phyloP scores from a whole-genome alignment of 2,113 vertebrate genomes.

The Microtus ochrogaster region DNA sequence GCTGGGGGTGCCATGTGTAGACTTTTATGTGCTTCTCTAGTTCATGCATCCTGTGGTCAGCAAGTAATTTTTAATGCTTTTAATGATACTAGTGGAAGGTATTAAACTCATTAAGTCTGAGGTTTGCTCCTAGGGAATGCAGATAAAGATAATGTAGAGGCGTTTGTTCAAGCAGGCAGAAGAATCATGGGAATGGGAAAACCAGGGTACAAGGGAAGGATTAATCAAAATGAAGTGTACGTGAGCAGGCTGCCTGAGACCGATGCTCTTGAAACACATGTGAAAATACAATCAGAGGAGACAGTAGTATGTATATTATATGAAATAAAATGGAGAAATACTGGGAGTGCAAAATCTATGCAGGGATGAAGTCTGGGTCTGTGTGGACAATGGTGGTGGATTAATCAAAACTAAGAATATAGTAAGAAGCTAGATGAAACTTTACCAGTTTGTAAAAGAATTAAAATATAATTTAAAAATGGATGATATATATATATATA shows the following conservation, averaged over 20 bases:
- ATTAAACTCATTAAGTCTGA: not conserved
- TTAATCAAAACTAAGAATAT: not conserved
- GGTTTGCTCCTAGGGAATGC: not conserved
- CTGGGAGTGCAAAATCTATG: not conserved
- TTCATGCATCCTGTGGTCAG: not conserved
- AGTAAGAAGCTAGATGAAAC: not conserved
- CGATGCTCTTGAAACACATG: not conserved
- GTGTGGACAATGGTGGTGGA: not conserved
- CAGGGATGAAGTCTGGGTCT: not conserved
- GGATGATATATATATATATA: not conserved
- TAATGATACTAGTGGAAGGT: not conserved
- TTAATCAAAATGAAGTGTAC: not conserved
- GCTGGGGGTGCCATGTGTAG: rapidly evolving
- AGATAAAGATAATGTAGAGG: not conserved
- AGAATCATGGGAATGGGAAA: not conserved
- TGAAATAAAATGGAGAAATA: not conserved
- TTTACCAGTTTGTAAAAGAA: not conserved
- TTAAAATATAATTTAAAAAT: not conserved
- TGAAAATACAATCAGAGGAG: not conserved
- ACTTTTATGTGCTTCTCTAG: not conserved
- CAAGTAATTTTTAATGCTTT: not conserved
- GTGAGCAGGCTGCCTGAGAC: not conserved
- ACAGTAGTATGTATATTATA: not conserved
- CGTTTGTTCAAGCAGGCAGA: not conserved
- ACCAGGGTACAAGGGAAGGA: not conserved